Evolutionary conservation across 2,113 vertebrate genomes (phyloP).

Genomic region (Muntiacus muntjak): DNA sequence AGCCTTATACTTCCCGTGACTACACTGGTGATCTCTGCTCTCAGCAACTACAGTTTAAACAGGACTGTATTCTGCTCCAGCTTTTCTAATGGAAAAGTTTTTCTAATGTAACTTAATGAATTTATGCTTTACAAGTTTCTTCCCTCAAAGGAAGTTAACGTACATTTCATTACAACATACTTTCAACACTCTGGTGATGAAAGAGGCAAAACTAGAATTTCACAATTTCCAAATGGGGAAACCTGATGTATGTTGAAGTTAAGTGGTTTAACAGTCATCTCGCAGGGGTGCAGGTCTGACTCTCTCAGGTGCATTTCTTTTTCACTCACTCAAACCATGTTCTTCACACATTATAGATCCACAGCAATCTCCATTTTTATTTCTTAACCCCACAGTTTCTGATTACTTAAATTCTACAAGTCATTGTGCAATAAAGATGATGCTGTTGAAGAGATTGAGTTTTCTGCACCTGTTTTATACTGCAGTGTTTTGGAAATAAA

Average conservation of each 20-base stretch:
- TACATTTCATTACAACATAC: neutral
- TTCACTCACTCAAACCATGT: neutral
- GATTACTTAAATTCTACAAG: neutral
- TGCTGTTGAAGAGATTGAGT: neutral
- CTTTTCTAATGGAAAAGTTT: neutral
- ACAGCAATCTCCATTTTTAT: neutral
- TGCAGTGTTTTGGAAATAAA: neutral
- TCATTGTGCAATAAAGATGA: neutral
- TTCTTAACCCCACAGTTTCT: neutral
- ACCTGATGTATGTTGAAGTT: neutral
- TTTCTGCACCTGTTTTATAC: neutral
- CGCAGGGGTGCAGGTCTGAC: neutral
- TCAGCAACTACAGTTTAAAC: neutral
- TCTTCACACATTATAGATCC: neutral
- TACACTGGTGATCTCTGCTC: neutral
- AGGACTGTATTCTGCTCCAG: neutral
- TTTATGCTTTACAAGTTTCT: slow-evolving; percentile 16
- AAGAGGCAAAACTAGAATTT: slow-evolving; percentile 10
- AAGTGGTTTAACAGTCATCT: neutral
- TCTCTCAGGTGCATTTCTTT: neutral
- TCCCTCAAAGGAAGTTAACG: neutral
- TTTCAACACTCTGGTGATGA: slow-evolving; percentile 35
- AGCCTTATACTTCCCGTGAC: neutral
- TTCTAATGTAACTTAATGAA: neutral
- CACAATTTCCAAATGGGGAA: neutral